Evolutionary conservation across 2,888 invertebrate genomes (phyloP), one percentile per base, ranked within the genome.

Genomic region (Alloscopus bannaensis): DNA sequence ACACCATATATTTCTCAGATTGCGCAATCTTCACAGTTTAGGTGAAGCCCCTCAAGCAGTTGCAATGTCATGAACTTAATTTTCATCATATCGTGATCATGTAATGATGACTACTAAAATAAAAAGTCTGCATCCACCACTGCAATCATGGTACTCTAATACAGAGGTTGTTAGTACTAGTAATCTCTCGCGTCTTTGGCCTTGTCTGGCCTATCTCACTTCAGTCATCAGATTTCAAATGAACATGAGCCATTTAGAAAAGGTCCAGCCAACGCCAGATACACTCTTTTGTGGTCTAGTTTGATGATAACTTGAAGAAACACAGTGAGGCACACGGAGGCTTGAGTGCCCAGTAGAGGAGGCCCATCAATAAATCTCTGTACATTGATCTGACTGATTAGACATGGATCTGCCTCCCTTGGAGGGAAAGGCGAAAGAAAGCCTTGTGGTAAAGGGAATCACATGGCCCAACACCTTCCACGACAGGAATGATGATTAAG

Each of bases 361-460:
- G 45, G 18, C 24, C 36, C 75, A 66, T 76, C 52, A 62, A 76
- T 69, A 69, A 69, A 76, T 76, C 76, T 62, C 29, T 26, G 36
- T 29, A 28, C 62, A 36, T 42, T 69, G 69, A 68, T 76, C 64
- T 68, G 60, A 76, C 62, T 76, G 69, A 76, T 76, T 76, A 76
- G 69, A 69, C 69, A 76, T 69, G 69, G 60, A 68, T 76, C 76
- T 69, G 69, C 76, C 69, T 76, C 68, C 62, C 52, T 76, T 69
- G 76, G 62, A 69, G 76, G 62, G 76, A 69, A 62, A 69, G 76
- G 62, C 69, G 62, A 62, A 28, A 62, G 40, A 50, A 57, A 70
- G 59, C 29, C 50, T 50, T 40, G n/a, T n/a, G n/a, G n/a, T n/a
- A 57, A 52, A 65, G n/a, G 42, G 36, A 73, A 64, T 65, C 65